These are phyloP conservation scores for Verasper variegatus DNA, from an alignment of 2,113 vertebrate genomes.

Conservation along the genomic window DNA sequence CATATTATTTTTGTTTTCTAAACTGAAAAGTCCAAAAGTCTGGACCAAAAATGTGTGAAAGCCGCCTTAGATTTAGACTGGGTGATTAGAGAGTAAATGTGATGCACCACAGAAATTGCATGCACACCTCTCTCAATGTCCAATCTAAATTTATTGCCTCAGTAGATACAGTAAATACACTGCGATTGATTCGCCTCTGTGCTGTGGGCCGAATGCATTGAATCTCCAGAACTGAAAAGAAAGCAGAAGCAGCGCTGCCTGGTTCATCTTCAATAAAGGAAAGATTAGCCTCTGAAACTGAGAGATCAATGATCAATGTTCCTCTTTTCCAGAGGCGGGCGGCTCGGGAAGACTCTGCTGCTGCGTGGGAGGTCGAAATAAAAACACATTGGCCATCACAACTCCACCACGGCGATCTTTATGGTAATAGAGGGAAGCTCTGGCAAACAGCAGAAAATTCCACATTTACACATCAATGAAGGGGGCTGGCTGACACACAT, in stretches of 20 bases:
- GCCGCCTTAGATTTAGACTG: too few species aligned
- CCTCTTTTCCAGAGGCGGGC: not conserved
- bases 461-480: slow-evolving; percentile 77
- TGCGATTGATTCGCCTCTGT: not conserved
- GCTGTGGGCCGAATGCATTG: not conserved
- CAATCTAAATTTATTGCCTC: too few species aligned
- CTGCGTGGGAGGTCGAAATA: slow-evolving; percentile 32
- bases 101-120: too few species aligned
- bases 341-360: not conserved
- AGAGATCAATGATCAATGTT: slow-evolving; percentile 18
- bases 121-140: too few species aligned
- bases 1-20: too few species aligned
- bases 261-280: too few species aligned
- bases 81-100: too few species aligned
- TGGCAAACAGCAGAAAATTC: slow-evolving; percentile 34
- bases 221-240: not conserved
- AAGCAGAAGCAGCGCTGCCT: too few species aligned
- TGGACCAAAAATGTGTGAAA: too few species aligned
- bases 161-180: slow-evolving; percentile 6
- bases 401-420: slow-evolving; percentile 48
- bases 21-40: too few species aligned
- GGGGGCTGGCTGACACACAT: slow-evolving; percentile 29
- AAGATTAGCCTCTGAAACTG: too few species aligned
- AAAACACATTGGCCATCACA: slow-evolving; percentile 51
- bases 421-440: slow-evolving; percentile 40